Evolutionary conservation across 2,888 invertebrate genomes (phyloP).

Genomic region (Hypselothyrea guttata): DNA sequence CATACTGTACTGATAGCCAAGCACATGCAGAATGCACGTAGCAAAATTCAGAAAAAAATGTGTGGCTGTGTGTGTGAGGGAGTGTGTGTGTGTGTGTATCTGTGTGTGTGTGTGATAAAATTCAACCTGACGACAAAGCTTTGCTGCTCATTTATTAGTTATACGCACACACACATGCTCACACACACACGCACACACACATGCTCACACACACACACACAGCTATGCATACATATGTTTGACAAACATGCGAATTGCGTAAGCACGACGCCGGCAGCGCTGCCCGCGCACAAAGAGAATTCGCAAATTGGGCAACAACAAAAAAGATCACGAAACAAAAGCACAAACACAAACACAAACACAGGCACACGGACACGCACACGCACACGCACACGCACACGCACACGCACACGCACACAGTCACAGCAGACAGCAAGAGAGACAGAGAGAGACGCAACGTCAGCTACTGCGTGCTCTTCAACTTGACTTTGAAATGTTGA

Average conservation of each 20-base stretch:
- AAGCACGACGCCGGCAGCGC: constrained; percentile 35
- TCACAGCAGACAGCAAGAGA: background rate
- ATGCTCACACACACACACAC: background rate
- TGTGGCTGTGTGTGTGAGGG: too few species aligned
- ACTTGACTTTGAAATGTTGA: constrained; percentile 75
- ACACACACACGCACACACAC: too few species aligned
- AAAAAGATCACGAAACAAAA: constrained; percentile 49
- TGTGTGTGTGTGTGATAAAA: too few species aligned
- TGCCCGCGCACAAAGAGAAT: constrained; percentile 50
- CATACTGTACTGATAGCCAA: constrained; percentile 12
- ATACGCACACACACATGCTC: too few species aligned
- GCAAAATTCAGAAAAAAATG: too few species aligned
- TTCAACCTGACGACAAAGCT: too few species aligned
- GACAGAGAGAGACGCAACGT: constrained; percentile 1
- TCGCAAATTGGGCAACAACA: constrained; percentile 48
- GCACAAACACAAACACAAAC: constrained; percentile 10
- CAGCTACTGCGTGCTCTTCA: constrained; percentile 55
- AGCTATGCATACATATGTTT: constrained; percentile 48
- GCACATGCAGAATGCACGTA: constrained; percentile 7
- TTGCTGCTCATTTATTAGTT: background rate
- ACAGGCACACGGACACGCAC: background rate
- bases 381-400: constrained; percentile 11
- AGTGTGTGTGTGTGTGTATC: too few species aligned
- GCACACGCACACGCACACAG: background rate
- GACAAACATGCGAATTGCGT: constrained; percentile 71